Conservation (phyloP, 2,888 invertebrate genomes). For the Melangyna quadrimaculata region DNA sequence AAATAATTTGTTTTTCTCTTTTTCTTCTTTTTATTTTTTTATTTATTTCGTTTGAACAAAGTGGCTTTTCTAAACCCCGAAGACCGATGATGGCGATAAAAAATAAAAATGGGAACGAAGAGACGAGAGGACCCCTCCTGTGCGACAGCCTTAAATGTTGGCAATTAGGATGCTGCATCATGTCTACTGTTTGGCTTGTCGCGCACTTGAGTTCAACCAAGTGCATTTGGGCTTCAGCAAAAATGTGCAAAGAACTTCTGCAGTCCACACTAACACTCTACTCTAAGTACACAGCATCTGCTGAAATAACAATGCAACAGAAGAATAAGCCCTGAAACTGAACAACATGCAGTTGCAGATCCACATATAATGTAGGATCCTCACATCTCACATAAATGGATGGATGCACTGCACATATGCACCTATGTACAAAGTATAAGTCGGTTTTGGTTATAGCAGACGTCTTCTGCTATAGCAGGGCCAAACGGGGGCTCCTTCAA, state of each 20-base stretch:
- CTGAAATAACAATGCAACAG: conserved; percentile 50
- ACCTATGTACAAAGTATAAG: conserved; percentile 2
- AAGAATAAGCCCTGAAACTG: conserved; percentile 10
- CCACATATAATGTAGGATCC: background rate
- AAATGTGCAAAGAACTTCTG: conserved; percentile 58
- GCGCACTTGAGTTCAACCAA: conserved; percentile 61
- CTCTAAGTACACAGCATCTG: conserved; percentile 25
- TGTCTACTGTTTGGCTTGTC: conserved; percentile 59
- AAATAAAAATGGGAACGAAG: conserved; percentile 8
- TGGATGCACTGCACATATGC: background rate
- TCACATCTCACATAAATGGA: background rate
- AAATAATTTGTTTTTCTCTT: conserved; percentile 77
- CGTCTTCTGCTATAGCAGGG: conserved; percentile 18
- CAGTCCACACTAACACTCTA: background rate
- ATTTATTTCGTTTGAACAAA: background rate
- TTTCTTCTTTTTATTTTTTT: background rate
- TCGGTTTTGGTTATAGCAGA: background rate
- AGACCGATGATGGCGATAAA: conserved; percentile 51
- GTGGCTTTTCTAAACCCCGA: conserved; percentile 30
- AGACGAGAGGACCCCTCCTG: conserved; percentile 73
- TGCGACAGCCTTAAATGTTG: conserved; percentile 70
- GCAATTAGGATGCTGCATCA: conserved; percentile 69
- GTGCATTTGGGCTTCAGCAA: conserved; percentile 46
- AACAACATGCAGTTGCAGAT: background rate
- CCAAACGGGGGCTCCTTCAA: conserved; percentile 71